phyloP scores from a whole-genome alignment of 2,113 vertebrate species.

The Nesoenas mayeri region DNA sequence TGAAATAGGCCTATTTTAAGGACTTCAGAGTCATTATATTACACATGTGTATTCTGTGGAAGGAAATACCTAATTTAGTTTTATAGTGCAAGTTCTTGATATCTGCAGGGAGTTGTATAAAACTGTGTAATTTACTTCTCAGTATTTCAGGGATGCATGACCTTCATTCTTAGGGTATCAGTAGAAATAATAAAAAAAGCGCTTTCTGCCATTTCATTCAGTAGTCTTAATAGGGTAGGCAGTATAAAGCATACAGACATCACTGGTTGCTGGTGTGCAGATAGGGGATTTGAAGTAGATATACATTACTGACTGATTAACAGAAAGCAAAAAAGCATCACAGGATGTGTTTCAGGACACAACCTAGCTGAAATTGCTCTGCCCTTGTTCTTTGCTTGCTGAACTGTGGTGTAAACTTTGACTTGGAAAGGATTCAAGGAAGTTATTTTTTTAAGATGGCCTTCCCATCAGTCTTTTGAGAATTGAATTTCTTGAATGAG shows the following conservation, averaged over 20 bases:
- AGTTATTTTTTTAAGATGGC: neutral
- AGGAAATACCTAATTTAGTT: neutral
- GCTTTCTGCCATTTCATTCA: neutral
- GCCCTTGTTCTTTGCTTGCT: neutral
- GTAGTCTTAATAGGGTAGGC: neutral
- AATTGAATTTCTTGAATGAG: neutral
- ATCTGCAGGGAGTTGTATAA: neutral
- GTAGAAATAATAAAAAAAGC: neutral
- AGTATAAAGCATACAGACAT: neutral
- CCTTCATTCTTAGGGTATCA: neutral
- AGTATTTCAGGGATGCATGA: neutral
- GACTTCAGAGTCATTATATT: neutral
- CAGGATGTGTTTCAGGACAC: neutral
- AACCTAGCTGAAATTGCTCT: neutral
- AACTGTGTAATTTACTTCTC: neutral
- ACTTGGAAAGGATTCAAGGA: neutral
- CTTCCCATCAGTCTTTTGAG: neutral
- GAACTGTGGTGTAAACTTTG: neutral
- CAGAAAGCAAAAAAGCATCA: neutral
- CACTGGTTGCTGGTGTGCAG: neutral
- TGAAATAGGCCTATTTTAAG: neutral
- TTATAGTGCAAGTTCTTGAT: neutral
- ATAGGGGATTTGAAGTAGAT: neutral
- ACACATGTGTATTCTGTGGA: neutral
- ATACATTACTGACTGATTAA: fast-evolving